phyloP scores from a whole-genome alignment of 2,113 vertebrate species.

The Cephalophus harveyi region DNA sequence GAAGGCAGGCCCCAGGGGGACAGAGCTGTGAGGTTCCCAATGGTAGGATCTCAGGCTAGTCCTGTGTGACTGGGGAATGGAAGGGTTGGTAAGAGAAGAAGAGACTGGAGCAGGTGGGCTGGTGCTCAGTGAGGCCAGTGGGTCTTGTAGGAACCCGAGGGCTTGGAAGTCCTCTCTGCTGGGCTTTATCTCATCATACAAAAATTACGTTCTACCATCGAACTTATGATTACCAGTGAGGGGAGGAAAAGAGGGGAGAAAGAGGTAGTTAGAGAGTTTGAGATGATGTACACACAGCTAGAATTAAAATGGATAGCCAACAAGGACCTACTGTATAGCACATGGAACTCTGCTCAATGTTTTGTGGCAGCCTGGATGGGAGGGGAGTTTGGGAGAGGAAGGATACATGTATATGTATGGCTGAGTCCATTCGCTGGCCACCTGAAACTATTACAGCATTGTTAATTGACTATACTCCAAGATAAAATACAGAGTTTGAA shows the following conservation, averaged over 20 bases:
- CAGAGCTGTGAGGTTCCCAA: background rate
- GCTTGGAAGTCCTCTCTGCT: background rate
- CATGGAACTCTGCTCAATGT: background rate
- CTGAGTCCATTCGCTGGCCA: background rate
- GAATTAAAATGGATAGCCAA: background rate
- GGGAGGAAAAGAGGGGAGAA: background rate
- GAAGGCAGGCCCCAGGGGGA: background rate
- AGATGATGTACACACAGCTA: background rate
- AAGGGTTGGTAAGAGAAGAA: background rate
- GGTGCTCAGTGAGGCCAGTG: background rate
- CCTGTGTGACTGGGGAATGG: background rate
- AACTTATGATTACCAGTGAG: background rate
- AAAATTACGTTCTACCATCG: background rate
- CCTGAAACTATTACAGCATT: background rate
- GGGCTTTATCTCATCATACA: background rate
- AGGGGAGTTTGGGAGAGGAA: background rate
- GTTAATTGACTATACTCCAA: background rate
- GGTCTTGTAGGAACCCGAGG: accelerated
- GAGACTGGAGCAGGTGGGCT: background rate
- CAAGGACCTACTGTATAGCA: background rate
- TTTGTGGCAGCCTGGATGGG: background rate
- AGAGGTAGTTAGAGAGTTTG: background rate
- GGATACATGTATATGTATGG: background rate
- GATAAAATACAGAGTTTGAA: background rate
- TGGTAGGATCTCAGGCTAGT: background rate